Conservation (phyloP, 2,113 vertebrate species). For the pig (Sus scrofa) region T2T-Sscrofa CM000824.6:107777001-107777500, state of each 20-base stretch:
- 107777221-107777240: neutral
- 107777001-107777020: neutral
- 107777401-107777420: too few species aligned
- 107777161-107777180: neutral
- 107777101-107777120: neutral
- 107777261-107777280: neutral
- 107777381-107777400: neutral
- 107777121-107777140: neutral
- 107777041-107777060: neutral
- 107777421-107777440: too few species aligned
- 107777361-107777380: neutral
- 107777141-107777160: neutral
- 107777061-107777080: constrained; percentile 34
- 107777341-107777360: neutral
- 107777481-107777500: too few species aligned
- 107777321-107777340: neutral
- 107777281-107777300: neutral
- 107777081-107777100: neutral
- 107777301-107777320: neutral
- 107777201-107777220: neutral
- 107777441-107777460: too few species aligned
- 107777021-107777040: neutral
- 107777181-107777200: neutral
- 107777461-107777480: too few species aligned
- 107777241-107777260: neutral